These are phyloP conservation scores for Amphimedon queenslandica DNA, from an alignment of 37 sponge, comb jelly and placozoan genomes.

Conservation along the genomic window DNA sequence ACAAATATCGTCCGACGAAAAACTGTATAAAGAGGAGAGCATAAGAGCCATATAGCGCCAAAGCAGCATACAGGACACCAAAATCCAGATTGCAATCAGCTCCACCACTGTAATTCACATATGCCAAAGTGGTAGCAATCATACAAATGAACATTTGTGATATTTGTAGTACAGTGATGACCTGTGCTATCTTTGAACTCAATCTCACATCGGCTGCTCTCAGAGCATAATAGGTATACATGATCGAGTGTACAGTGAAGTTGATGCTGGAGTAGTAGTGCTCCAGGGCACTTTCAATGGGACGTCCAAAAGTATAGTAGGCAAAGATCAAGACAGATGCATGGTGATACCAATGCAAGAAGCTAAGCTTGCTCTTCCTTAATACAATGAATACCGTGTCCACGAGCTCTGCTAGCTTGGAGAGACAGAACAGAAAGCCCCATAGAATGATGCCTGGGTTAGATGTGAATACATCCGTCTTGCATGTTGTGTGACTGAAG, in stretches of 20 bases:
- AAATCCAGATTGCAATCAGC: not conserved
- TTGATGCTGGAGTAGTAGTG: constrained; percentile 62
- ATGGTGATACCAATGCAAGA: constrained; percentile 90
- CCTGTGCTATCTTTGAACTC: not conserved
- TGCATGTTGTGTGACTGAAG: constrained; percentile 14
- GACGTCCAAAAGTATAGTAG: constrained; percentile 21
- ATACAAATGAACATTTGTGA: constrained; percentile 39
- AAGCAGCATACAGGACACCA: constrained; percentile 17
- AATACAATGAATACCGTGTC: constrained; percentile 74
- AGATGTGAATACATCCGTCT: not conserved
- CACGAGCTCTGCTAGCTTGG: constrained; percentile 59
- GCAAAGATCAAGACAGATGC: constrained; percentile 37
- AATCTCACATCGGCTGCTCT: constrained; percentile 8
- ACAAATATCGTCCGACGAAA: constrained; percentile 67
- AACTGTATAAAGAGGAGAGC: constrained; percentile 71
- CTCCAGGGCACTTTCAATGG: constrained; percentile 11
- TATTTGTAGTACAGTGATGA: constrained; percentile 31
- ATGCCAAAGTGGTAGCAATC: constrained; percentile 1
- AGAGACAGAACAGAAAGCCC: constrained; percentile 48
- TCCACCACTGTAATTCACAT: not conserved
- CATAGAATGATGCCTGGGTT: constrained; percentile 13
- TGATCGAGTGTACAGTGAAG: constrained; percentile 61
- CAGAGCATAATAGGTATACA: constrained; percentile 80
- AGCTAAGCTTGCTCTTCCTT: constrained; percentile 58
- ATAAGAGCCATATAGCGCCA: constrained; percentile 70